Base-by-base conservation (phyloP, 2,797 vertebrate species). In the Artibeus lituratus region DNA sequence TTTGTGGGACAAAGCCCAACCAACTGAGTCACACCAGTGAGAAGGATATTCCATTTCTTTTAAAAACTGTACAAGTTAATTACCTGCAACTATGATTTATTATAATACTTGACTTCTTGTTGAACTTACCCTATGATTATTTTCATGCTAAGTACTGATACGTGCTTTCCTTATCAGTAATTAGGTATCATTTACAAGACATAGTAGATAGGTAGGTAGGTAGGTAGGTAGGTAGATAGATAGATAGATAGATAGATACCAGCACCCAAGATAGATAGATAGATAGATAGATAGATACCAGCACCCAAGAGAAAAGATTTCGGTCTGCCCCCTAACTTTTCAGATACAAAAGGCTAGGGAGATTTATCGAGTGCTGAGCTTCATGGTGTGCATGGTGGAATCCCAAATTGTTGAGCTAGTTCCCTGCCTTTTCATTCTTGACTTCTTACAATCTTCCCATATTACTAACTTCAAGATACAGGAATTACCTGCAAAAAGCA, bases 41-140 rank as follows among this genome's bases (percentile, higher is more conserved):
- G 59, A 32, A 32, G 59, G 59, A 62, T 62, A 32, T 62, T 32
- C 29, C 47, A 82, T 69, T 95, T 94, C 80, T 84, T 96, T 87
- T 57, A 26, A 91, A 94, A 94, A 86, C 8, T 86, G 6, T 53
- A 67, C n/a, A 96, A n/a, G 19, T 88, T 88, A 91, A 65, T 76
- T 95, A 53, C 91, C 67, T 96, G 22, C 80, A 90, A 88, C 88
- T 90, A 90, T 35, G 90, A 37, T 94, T 87, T 93, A 77, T 89
- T 94, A 73, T 47, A 80, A 73, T 47, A 80, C 24, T 47, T 91
- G 59, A 90, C 42, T 90, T 96, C 65, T 78, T 83, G 26, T 37
- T 89, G 57, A 94, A 94, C 44, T 84, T 88, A 57, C 82, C 72
- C 9, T 86, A 39, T 88, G 92, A 92, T 96, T 89, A 82, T 83